Percentiles rank a stretch among this genome's conserved stretches.
Conservation (phyloP, 2,113 vertebrate species). For the Talpa occidentalis region DNA sequence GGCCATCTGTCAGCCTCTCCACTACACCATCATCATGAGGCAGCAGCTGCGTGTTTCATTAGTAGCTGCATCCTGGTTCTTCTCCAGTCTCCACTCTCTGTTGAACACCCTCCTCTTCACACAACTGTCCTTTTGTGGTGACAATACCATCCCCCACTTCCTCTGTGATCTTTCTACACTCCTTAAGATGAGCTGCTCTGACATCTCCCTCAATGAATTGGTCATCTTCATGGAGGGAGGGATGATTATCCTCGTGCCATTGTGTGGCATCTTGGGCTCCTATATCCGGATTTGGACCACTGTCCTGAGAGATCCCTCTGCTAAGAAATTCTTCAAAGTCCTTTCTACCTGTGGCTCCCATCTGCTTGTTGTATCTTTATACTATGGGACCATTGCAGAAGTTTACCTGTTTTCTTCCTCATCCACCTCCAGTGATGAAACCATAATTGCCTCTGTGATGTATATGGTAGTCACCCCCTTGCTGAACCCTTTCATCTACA, state of each 20-base stretch:
- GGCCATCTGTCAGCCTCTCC: no score
- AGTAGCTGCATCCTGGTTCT: constrained; percentile 50
- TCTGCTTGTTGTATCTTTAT: constrained; percentile 65
- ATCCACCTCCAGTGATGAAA: background rate
- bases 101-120: constrained; percentile 65
- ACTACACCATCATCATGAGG: no score
- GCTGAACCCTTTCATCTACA: constrained; percentile 61
- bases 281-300: constrained; percentile 21
- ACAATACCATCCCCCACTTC: constrained; percentile 55
- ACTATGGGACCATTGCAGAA: constrained; percentile 63
- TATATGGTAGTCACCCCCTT: constrained; percentile 57
- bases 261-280: constrained; percentile 44
- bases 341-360: constrained; percentile 17
- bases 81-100: constrained; percentile 41
- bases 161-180: constrained; percentile 69
- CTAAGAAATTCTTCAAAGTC: no score
- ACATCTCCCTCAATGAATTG: constrained; percentile 59
- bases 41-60: constrained; percentile 17
- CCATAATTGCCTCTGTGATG: constrained; percentile 59
- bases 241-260: background rate
- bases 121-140: constrained; percentile 55
- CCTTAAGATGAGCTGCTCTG: constrained; percentile 68
- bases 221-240: constrained; percentile 39
- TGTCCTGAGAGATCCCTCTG: no score
- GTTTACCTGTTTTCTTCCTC: constrained; percentile 69